A percentile compares a stretch with the other conserved stretches of the same genome.
Evolutionary conservation across 2,797 vertebrate species (phyloP).

Genomic region (Eurystomus glaucurus): DNA sequence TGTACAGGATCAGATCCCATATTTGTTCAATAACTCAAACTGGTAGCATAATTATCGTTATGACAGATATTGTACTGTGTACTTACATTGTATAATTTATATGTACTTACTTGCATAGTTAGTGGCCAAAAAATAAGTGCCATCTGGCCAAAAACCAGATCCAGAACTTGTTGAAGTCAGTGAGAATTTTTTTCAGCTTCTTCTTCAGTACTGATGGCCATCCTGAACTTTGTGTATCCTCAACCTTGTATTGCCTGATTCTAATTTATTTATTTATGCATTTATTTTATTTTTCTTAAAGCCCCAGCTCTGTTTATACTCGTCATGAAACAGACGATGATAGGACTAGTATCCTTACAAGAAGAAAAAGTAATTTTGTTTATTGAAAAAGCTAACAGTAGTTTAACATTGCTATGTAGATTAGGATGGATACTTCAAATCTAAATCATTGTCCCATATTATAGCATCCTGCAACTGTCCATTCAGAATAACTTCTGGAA

Average conservation of each 20-base stretch:
- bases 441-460: background rate
- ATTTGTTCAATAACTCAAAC: constrained; percentile 4
- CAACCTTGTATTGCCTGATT: background rate
- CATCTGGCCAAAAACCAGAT: background rate
- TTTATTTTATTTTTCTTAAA: background rate
- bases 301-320: background rate
- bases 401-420: background rate
- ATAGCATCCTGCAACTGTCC: background rate
- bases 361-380: background rate
- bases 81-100: background rate
- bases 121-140: too few relatives aligned
- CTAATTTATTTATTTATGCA: background rate
- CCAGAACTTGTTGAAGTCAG: background rate
- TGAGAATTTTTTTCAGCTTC: background rate
- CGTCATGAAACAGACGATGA: background rate
- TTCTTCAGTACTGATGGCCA: background rate
- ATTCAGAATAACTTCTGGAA: background rate
- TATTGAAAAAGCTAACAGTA: background rate
- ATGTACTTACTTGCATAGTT: background rate
- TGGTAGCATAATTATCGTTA: background rate
- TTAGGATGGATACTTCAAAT: background rate
- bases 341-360: background rate
- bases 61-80: background rate
- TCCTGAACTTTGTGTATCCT: background rate
- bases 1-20: background rate